Base-by-base conservation (phyloP, 2,797 vertebrate genomes). In the Urosaurus nigricauda region DNA sequence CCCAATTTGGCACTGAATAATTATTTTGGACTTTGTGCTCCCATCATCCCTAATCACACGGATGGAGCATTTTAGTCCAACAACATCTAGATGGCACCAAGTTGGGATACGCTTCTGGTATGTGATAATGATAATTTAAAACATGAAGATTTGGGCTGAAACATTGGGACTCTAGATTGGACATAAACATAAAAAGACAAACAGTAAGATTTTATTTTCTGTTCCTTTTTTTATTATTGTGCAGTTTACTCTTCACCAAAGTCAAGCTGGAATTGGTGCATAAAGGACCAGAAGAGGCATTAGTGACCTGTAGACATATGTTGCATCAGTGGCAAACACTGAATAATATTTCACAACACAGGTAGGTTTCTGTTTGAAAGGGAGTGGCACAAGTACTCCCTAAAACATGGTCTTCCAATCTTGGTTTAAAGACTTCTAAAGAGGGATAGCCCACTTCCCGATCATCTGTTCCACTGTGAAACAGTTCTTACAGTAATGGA, bases 221-320 rank as follows among this genome's bases (percentile, higher is more conserved):
- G 14, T 93, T 89, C 2, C 13, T 60, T 94, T 91, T 94, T 84
- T 51, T 51, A 1, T 51, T 9, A 77, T 93, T 74, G 91, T 88
- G 14, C 94, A 99, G 99, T 95, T 96, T 99, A 94, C 96, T 99
- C 93, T 98, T 99, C 95, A 99, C 98, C 81, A 99, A 99, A 96
- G 98, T 98, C 87, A 99, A 98, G 96, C 97, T 99, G 90, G 97
- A 99, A 92, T 98, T 98, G 95, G 94, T 95, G 3, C 95, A 98
- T 86, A 97, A 97, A 89, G 98, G 99, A 84, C 97, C 98, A 0
- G 97, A 98, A 89, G 97, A 96, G 79, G 98, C 98, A 63, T 97
- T 99, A 43, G 97, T 98, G 95, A 98, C 98, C 32, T 99, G 98
- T 92, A 97, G 98, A 78, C 98, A 98, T 78, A 99, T 99, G 99